phyloP scores from a whole-genome alignment of 1,140 invertebrate genomes.

The Calycopis cecrops region DNA sequence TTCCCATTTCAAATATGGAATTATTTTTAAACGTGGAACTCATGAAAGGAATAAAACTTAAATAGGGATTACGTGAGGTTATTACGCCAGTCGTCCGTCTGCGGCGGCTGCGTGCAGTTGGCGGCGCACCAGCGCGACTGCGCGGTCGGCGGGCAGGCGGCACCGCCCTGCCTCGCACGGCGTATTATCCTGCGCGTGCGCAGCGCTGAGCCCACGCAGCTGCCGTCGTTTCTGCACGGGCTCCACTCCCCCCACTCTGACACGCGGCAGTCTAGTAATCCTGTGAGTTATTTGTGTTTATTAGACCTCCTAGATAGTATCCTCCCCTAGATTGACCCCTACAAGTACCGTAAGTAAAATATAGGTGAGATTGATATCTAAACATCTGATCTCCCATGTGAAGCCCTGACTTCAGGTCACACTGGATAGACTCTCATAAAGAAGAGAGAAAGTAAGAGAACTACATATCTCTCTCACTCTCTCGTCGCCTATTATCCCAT shows the following conservation, averaged over 20 bases:
- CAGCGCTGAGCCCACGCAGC: conserved; percentile 88
- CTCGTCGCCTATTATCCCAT: too few species aligned
- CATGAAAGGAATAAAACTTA: conserved; percentile 17
- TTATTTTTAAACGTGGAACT: neutral
- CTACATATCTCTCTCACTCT: too few species aligned
- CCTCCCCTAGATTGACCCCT: too few species aligned
- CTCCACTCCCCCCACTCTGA: conserved; percentile 92
- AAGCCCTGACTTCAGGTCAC: too few species aligned
- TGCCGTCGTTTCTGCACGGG: conserved; percentile 88
- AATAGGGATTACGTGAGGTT: conserved; percentile 56
- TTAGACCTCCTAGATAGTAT: too few species aligned
- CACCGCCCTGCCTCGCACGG: conserved; percentile 84
- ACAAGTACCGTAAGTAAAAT: too few species aligned
- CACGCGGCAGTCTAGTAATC: conserved; percentile 85
- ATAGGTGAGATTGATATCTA: too few species aligned
- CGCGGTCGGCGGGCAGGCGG: conserved; percentile 85
- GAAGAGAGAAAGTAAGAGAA: too few species aligned
- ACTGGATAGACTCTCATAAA: too few species aligned
- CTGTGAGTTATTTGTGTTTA: conserved; percentile 21
- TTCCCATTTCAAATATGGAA: conserved; percentile 23
- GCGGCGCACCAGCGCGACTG: conserved; percentile 92
- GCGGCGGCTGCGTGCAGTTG: conserved; percentile 47
- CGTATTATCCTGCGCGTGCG: conserved; percentile 84
- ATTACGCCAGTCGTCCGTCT: conserved; percentile 55
- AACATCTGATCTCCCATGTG: too few species aligned